Evolutionary conservation across 53 echinoderm and acorn worm species (phyloP).

Genomic region (Mesocentrotus franciscanus): DNA sequence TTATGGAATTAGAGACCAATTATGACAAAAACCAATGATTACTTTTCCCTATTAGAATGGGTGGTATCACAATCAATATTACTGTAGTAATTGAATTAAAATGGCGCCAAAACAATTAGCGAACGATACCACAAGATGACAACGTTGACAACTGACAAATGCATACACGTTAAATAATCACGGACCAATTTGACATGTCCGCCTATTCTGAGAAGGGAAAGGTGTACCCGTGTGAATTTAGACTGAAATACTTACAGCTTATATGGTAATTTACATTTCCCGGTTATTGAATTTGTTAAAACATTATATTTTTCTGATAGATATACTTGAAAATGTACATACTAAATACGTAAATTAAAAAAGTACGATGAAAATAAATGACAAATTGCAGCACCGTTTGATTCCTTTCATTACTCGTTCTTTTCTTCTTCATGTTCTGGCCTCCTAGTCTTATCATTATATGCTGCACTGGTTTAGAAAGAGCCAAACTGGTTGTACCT

Average conservation of each 20-base stretch:
- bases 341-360: too few relatives aligned
- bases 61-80: slow-evolving; percentile 35
- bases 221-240: not conserved
- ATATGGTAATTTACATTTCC: too few relatives aligned
- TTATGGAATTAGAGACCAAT: not conserved
- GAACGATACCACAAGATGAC: slow-evolving; percentile 21
- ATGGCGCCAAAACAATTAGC: slow-evolving; percentile 27
- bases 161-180: not conserved
- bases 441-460: too few relatives aligned
- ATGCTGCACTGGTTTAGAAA: too few relatives aligned
- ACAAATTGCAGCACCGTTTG: too few relatives aligned
- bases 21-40: not conserved
- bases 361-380: too few relatives aligned
- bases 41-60: not conserved
- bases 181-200: slow-evolving; percentile 23
- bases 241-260: not conserved
- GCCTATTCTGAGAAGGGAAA: not conserved
- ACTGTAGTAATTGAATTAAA: not conserved
- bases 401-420: too few relatives aligned
- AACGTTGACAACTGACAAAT: slow-evolving; percentile 19
- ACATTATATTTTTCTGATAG: too few relatives aligned
- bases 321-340: too few relatives aligned
- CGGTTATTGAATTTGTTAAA: too few relatives aligned
- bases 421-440: too few relatives aligned
- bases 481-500: not conserved